These are phyloP conservation scores for Plebejus anna DNA, from an alignment of 2,888 invertebrate genomes.

Conservation along the genomic window DNA sequence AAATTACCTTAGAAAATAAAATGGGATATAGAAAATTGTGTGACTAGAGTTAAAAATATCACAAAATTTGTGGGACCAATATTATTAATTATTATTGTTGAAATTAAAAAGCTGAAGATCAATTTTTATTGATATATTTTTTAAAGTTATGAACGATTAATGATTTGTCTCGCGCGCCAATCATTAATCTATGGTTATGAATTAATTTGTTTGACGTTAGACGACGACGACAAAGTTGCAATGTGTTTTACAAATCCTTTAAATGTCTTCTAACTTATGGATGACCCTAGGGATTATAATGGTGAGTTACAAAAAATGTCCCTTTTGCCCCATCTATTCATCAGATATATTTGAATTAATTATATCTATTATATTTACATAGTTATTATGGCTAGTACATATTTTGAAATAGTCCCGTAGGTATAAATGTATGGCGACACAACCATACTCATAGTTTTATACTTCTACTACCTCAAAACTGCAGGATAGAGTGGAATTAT, in stretches of 20 bases:
- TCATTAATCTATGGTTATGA: too few relatives aligned
- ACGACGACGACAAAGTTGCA: too few relatives aligned
- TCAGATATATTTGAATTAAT: neutral
- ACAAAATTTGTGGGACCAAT: neutral
- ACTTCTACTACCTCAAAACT: neutral
- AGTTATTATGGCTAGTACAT: neutral
- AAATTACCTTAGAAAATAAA: neutral
- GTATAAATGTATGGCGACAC: neutral
- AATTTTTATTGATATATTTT: too few relatives aligned
- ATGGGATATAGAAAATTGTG: neutral
- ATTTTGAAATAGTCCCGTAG: neutral
- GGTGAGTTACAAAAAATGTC: neutral
- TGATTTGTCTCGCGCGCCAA: too few relatives aligned
- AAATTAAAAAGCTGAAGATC: too few relatives aligned
- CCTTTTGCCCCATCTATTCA: neutral
- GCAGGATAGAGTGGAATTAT: too few relatives aligned
- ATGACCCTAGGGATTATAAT: neutral
- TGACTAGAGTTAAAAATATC: neutral
- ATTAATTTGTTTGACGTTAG: too few relatives aligned
- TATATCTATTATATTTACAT: constrained; percentile 19
- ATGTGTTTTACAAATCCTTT: neutral
- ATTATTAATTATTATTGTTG: neutral
- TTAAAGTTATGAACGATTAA: too few relatives aligned
- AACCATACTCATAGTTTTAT: neutral
- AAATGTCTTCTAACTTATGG: neutral